Evolutionary conservation across 1,140 invertebrate species (phyloP), one percentile per base, ranked within the genome.

Genomic region (Atopsyche davidsoni): DNA sequence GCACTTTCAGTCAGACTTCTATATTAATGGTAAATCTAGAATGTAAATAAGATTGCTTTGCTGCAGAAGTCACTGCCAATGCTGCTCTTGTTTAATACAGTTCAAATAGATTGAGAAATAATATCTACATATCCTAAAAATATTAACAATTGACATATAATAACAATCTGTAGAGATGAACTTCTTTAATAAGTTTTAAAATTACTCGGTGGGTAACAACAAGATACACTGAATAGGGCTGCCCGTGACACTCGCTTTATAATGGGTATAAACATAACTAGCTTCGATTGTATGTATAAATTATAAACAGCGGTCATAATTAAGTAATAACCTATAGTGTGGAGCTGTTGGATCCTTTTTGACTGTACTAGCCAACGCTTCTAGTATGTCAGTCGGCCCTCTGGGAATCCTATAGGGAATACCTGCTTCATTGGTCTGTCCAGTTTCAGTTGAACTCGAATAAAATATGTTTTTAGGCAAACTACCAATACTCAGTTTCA

Each of bases 351-450:
- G 74, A 72, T 94, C 90, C 19, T 77, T 67, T 22, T 75, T 73
- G 14, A 91, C 77, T 2, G 87, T 90, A 50, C 73, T 77, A 23
- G 86, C 81, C 53, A 92, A 69, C 6, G 88, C 88, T 73, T 87
- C 70, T 36, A 94, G 70, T 47, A 94, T 83, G 67, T 90, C 89
- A 21, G 89, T 92, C 9, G 88, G 81, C 1, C 80, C 75, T 58
- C 89, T 76, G 28, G 78, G 76, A 61, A 87, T 88, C 35, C 81
- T 76, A 43, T 78, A 75, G 2, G 88, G 87, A 35, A 58, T 54
- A 9, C 50, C 32, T 19, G 53, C 38, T 7, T 53, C 51, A 16
- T 57, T 46, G 4, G 41, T 24, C 6, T n/a, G 21, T 21, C 13
- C 11, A 6, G 38, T 18, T 24, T 41, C 17, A 4, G 34, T 19